Percentiles rank a stretch among this genome's conserved stretches.
Evolutionary conservation across 2,113 vertebrate species (phyloP).

Genomic region (Scolopax mira): DNA sequence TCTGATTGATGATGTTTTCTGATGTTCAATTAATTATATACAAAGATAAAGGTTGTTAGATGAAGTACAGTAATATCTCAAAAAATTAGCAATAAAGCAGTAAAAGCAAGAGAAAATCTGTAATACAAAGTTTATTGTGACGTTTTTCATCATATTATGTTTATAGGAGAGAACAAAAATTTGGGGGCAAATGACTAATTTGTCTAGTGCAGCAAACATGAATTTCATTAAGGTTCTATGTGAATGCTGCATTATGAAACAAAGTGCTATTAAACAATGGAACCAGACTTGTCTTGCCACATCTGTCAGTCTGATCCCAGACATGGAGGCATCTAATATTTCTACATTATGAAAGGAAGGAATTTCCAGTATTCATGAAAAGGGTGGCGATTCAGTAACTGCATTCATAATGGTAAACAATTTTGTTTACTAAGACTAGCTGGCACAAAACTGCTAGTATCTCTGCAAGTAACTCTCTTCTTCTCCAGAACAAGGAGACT

Average conservation of each 20-base stretch:
- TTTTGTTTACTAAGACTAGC: not conserved
- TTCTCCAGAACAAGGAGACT: not conserved
- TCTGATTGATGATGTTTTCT: conserved; percentile 31
- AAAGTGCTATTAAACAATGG: not conserved
- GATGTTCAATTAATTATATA: conserved; percentile 45
- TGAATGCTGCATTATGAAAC: not conserved
- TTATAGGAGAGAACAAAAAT: not conserved
- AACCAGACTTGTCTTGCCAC: not conserved
- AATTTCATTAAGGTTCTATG: not conserved
- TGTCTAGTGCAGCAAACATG: not conserved
- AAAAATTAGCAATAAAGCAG: not conserved
- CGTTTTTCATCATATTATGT: not conserved
- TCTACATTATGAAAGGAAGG: not conserved
- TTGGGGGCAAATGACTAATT: not conserved
- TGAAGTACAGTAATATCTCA: not conserved
- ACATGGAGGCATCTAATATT: not conserved
- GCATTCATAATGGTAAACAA: not conserved
- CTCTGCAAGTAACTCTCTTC: not conserved
- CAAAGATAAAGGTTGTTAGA: conserved; percentile 28
- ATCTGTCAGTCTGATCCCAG: not conserved
- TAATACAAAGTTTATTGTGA: not conserved
- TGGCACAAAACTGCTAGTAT: not conserved
- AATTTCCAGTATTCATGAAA: not conserved
- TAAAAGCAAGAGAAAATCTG: conserved; percentile 29
- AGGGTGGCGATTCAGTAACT: not conserved